Evolutionary conservation across 2,113 vertebrate species (phyloP).

Genomic region (Pangasianodon hypophthalmus): DNA sequence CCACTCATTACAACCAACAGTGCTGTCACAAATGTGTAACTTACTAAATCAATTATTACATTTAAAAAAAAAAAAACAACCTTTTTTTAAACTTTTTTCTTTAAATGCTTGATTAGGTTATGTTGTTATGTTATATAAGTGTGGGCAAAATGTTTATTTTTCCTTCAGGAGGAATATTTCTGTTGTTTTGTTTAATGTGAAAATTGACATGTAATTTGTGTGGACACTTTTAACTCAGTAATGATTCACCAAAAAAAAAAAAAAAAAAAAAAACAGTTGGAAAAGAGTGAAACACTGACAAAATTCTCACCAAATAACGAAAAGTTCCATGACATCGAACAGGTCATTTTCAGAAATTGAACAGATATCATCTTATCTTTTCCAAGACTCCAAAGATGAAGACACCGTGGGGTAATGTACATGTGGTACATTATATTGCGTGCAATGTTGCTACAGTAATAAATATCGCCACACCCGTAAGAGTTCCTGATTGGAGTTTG

Average conservation of each 20-base stretch:
- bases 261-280: neutral
- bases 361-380: neutral
- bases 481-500: neutral
- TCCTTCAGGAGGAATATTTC: neutral
- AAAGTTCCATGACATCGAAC: neutral
- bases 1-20: neutral
- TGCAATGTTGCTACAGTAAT: constrained; percentile 25
- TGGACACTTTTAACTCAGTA: neutral
- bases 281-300: neutral
- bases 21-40: neutral
- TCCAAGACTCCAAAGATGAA: neutral
- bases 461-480: constrained; percentile 6
- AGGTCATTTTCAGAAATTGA: neutral
- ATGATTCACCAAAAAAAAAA: neutral
- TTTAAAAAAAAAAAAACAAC: neutral
- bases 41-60: neutral
- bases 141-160: neutral
- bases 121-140: neutral
- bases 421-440: neutral
- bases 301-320: neutral
- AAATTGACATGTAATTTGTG: neutral
- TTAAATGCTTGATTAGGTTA: neutral
- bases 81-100: too few species aligned
- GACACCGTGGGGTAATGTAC: neutral
- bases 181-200: neutral